Percentiles rank a stretch among this genome's conserved stretches.
These are phyloP conservation scores for Nicator chloris DNA, from an alignment of 2,113 vertebrate genomes.

Conservation along the genomic window DNA sequence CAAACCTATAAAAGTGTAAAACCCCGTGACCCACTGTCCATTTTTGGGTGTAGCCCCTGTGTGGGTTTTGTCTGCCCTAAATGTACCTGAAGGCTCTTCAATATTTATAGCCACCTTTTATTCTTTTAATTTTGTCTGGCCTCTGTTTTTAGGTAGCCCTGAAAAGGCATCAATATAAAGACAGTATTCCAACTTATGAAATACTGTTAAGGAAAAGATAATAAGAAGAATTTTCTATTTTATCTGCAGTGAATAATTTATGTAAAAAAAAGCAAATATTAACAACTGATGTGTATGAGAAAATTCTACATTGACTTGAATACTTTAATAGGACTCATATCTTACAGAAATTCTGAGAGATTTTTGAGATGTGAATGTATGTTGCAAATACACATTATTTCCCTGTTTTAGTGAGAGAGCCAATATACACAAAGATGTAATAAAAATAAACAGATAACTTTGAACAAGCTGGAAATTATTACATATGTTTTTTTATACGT, in stretches of 20 bases:
- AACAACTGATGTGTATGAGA: background rate
- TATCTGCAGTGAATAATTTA: background rate
- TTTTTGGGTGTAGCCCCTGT: background rate
- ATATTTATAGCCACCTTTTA: background rate
- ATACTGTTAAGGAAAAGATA: background rate
- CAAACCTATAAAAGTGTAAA: background rate
- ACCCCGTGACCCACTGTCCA: rapidly evolving
- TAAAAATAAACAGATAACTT: background rate
- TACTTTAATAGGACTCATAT: background rate
- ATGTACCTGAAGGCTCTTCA: background rate
- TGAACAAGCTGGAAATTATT: background rate
- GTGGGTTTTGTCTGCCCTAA: background rate
- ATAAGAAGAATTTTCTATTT: background rate
- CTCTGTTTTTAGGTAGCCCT: background rate
- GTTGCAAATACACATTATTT: background rate
- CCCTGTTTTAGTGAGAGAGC: background rate
- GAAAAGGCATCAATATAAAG: background rate
- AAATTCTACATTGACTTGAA: background rate
- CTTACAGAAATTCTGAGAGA: background rate
- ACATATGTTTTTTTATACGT: background rate
- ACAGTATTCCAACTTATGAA: background rate
- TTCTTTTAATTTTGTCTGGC: background rate
- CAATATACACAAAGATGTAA: background rate
- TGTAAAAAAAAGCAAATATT: background rate
- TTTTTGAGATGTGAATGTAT: background rate